phyloP scores from a whole-genome alignment of 2,113 vertebrate species.

The Notothenia rossii region DNA sequence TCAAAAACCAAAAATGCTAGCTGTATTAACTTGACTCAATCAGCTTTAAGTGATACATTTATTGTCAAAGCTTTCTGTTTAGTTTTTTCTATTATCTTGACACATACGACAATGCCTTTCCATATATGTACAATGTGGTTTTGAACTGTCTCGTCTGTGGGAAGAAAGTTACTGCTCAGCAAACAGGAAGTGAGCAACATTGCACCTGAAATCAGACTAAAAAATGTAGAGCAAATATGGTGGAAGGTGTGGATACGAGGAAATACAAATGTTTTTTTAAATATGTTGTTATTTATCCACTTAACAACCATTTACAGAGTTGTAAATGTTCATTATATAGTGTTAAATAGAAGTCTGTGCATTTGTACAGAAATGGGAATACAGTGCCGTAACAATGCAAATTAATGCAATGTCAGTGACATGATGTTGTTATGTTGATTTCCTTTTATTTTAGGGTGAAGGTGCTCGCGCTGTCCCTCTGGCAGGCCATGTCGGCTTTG shows the following conservation, averaged over 20 bases:
- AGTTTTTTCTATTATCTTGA: not conserved
- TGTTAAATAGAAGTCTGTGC: not conserved
- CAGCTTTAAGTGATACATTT: not conserved
- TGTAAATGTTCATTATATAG: not conserved
- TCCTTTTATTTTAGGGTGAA: slow-evolving; percentile 89
- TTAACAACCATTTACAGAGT: too few species aligned
- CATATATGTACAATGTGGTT: slow-evolving; percentile 76
- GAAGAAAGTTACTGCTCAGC: slow-evolving; percentile 58
- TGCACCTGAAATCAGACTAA: slow-evolving; percentile 42
- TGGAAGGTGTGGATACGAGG: not conserved
- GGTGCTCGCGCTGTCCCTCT: slow-evolving; percentile 93
- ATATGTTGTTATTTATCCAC: too few species aligned
- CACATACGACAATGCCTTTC: not conserved
- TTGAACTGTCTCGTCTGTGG: slow-evolving; percentile 58
- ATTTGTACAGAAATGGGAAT: not conserved
- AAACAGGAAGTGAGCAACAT: slow-evolving; percentile 80
- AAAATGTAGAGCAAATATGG: not conserved
- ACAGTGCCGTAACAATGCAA: not conserved
- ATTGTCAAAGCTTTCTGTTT: not conserved
- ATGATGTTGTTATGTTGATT: slow-evolving; percentile 14
- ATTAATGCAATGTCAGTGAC: not conserved
- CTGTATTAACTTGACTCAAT: not conserved
- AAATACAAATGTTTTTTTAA: too few species aligned
- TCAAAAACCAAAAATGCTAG: not conserved
- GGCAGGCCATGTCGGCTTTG: slow-evolving; percentile 97